Base-by-base conservation (phyloP, 2,888 invertebrate genomes). In the Ormyrus pomaceus region DNA sequence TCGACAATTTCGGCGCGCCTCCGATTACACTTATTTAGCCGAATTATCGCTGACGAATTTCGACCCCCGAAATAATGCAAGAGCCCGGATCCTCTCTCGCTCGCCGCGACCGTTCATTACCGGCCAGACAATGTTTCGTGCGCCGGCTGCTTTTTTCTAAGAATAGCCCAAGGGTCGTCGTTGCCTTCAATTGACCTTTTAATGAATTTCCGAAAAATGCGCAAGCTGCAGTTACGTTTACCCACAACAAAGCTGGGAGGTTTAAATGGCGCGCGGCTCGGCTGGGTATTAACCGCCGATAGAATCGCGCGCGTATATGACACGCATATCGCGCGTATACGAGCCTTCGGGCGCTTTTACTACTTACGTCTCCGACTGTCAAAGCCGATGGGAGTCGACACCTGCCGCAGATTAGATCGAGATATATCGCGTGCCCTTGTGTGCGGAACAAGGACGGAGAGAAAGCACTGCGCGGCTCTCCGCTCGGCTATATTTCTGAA, bases 391-490 rank as follows among this genome's bases (percentile, higher is more conserved):
- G 34, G 34, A 62, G 77, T 71, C 64, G 81, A 71, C 77, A 75
- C 74, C 71, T 71, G 55, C 34, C 65, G 68, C n/a, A 46, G 77
- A 70, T 78, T 75, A 74, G 73, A 77, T 68, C 65, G 68, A 72
- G 62, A 56, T 64, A 51, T 19, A 55, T 62, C 45, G 68, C 11
- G 56, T 2, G n/a, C n/a, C 11, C 13, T 13, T 62, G 45, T 46
- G 34, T 2, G 66, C 6, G 66, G 51, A n/a, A 66, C n/a, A 66
- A 13, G n/a, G 50, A 50, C 10, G 51, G 50, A 66, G 66, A 66
- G 50, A 66, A 34, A 34, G 34, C 34, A 46, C 46, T 8, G 19
- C 46, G 56, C 50, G 50, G 5, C 1, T 50, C 9, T 48, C 50
- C n/a, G 5, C 8, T 50, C 9, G 7, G 19, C 56, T 9, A 72